phyloP scores from a whole-genome alignment of 2,113 vertebrate genomes.

The Penelope pileata region DNA sequence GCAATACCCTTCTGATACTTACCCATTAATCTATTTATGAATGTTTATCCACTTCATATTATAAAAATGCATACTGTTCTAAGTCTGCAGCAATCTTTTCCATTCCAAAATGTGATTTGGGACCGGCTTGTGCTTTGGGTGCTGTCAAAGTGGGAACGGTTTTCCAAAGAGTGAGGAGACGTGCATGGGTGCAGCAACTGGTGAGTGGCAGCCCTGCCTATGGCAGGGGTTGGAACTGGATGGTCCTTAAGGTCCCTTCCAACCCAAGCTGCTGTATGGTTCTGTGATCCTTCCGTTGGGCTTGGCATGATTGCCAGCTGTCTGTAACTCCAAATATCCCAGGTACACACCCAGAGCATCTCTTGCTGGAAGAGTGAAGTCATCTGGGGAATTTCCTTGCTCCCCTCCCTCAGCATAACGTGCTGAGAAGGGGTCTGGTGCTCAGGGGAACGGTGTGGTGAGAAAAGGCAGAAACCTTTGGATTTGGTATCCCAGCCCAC shows the following conservation, averaged over 20 bases:
- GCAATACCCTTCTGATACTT: background rate
- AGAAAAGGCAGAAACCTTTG: background rate
- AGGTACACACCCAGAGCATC: too few relatives aligned
- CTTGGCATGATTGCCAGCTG: fast-evolving
- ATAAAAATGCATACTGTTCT: background rate
- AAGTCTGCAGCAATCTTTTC: background rate
- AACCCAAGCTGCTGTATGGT: too few relatives aligned
- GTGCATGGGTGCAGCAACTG: too few relatives aligned
- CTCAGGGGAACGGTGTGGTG: background rate
- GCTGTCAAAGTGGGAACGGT: background rate
- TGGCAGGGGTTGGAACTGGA: too few relatives aligned
- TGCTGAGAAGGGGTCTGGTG: background rate
- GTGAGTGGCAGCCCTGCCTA: too few relatives aligned
- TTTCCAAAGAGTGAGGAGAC: background rate
- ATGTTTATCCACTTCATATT: background rate
- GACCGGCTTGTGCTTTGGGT: background rate
- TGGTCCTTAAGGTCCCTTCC: too few relatives aligned
- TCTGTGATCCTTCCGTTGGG: too few relatives aligned
- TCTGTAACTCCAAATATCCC: background rate
- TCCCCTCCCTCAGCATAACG: fast-evolving
- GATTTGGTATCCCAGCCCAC: background rate
- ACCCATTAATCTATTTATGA: background rate
- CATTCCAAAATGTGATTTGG: background rate
- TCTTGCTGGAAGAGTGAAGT: too few relatives aligned
- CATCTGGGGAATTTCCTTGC: background rate